Base-by-base conservation (phyloP, 2,113 vertebrate genomes). In the Pavo muticus region DNA sequence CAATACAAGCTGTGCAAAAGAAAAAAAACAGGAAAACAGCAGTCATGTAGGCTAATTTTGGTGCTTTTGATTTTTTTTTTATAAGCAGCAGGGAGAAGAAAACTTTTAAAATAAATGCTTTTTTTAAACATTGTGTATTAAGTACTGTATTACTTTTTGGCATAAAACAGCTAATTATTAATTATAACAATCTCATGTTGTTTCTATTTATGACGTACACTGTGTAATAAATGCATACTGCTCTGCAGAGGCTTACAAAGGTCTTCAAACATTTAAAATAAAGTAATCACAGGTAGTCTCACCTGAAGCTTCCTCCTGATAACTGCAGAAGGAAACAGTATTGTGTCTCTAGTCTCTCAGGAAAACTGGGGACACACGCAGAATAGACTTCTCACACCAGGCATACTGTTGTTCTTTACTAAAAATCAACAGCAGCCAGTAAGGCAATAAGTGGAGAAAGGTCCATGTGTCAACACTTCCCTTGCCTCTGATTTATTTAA, bases 171-270 rank as follows among this genome's bases (percentile, higher is more conserved):
- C 11, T 63, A 24, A 45, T 84, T 47, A 42, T 52, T 88, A 19
- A 72, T 47, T 72, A 50, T n/a, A 68, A 10, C 50, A 75, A 20
- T 7, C 37, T 45, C 65, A 61, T 11, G 1, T 63, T 37, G 37
- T 9, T 47, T 13, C 7, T 0, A 0, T 72, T 52, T 52, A 20
- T 20, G 15, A 54, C 30, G 30, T 7, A 15, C 11, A 3, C 10
- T n/a, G 11, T 20, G 16, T 27, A 48, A 64, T 35, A 63, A 23
- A 47, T 27, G 13, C 44, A 82, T 44, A 40, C 44, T 39, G 30
- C 42, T 70, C 50, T 74, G 18, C 30, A 82, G 19, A 44, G 17
- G 25, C 32, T 61, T 37, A 67, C 11, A 30, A 56, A 78, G 39
- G 56, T 35, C 56, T 73, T 77, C 13, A 72, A 47, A 27, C 63